phyloP scores from a whole-genome alignment of 1,140 invertebrate genomes.

The Cotesia glomerata region DNA sequence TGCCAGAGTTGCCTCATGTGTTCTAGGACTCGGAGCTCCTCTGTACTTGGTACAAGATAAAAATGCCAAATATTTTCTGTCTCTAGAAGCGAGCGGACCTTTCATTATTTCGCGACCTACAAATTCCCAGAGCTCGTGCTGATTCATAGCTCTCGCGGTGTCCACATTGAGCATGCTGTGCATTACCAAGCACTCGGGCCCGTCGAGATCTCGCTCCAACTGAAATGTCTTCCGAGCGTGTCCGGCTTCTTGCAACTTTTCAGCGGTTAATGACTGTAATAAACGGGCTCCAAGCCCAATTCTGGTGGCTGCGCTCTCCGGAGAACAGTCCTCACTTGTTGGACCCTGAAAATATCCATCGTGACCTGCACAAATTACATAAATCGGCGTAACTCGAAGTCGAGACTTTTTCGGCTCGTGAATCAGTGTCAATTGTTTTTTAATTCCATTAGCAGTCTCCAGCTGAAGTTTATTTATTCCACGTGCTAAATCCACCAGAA shows the following conservation, averaged over 20 bases:
- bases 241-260: conserved; percentile 84
- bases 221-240: conserved; percentile 83
- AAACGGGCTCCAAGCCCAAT: conserved; percentile 81
- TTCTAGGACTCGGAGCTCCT: conserved; percentile 65
- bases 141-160: conserved; percentile 75
- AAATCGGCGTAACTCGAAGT: conserved; percentile 70
- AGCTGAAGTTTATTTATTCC: conserved; percentile 56
- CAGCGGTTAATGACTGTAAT: conserved; percentile 85
- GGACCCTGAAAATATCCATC: conserved; percentile 81
- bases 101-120: conserved; percentile 83
- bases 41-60: conserved; percentile 85
- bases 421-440: conserved; percentile 45
- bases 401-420: conserved; percentile 56
- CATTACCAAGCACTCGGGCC: conserved; percentile 72
- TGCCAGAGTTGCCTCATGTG: conserved; percentile 76
- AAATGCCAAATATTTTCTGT: conserved; percentile 87
- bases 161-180: conserved; percentile 74
- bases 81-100: conserved; percentile 68
- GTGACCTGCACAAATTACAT: conserved; percentile 77
- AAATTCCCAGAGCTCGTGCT: conserved; percentile 83
- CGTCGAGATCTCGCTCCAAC: conserved; percentile 70
- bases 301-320: conserved; percentile 76
- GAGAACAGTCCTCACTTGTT: conserved; percentile 69
- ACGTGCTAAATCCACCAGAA: conserved; percentile 50
- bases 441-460: conserved; percentile 46